phyloP scores from a whole-genome alignment of 2,113 vertebrate species.

The Australoheros scitulus region DNA sequence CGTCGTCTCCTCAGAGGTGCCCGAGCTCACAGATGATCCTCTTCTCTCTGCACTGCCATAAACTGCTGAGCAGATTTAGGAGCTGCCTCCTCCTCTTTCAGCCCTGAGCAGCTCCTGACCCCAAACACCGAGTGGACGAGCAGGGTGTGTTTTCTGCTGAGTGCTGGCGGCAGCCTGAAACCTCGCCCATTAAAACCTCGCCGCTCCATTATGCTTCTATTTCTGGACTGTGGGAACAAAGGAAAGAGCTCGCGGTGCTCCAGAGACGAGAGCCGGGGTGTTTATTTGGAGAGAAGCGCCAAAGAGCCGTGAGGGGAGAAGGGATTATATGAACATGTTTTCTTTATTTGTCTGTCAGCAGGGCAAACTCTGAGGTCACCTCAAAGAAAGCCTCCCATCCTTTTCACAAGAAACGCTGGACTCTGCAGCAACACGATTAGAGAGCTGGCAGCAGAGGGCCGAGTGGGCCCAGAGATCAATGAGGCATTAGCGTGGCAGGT shows the following conservation, averaged over 20 bases:
- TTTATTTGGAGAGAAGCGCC: neutral
- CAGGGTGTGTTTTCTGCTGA: neutral
- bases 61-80: no score
- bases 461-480: no score
- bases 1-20: no score
- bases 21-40: no score
- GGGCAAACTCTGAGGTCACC: conserved; percentile 7
- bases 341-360: neutral
- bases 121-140: no score
- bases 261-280: neutral
- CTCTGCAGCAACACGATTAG: neutral
- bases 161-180: neutral
- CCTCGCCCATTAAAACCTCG: neutral
- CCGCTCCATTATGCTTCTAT: conserved; percentile 3
- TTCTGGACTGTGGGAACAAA: conserved; percentile 1
- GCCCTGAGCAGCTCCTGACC: no score
- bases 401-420: neutral
- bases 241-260: neutral
- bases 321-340: neutral
- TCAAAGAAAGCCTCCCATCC: neutral
- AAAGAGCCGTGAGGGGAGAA: neutral
- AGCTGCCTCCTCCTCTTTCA: no score
- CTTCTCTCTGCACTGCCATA: no score
- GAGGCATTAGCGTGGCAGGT: no score
- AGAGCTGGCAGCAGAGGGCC: neutral